phyloP scores from a whole-genome alignment of 2,113 vertebrate genomes.

The Verasper variegatus region DNA sequence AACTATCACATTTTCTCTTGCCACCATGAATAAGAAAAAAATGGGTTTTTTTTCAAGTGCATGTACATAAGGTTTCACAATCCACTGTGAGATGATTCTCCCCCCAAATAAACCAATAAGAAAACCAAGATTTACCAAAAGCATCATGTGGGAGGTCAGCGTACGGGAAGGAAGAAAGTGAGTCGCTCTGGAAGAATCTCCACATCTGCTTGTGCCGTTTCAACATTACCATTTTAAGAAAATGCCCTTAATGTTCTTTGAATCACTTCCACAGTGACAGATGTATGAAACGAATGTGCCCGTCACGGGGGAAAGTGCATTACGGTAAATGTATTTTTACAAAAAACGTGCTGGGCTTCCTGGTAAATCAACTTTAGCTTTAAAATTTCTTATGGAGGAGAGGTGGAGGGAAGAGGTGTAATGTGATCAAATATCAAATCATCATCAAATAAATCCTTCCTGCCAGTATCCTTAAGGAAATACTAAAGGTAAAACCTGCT shows the following conservation, averaged over 20 bases:
- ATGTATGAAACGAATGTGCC: constrained; percentile 31
- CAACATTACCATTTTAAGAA: neutral
- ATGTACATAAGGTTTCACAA: neutral
- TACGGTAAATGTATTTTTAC: constrained; percentile 28
- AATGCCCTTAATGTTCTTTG: neutral
- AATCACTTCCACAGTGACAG: neutral
- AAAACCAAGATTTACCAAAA: constrained; percentile 11
- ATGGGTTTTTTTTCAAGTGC: neutral
- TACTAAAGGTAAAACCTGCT: constrained; percentile 34
- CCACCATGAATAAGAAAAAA: constrained; percentile 4
- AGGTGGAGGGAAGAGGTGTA: constrained; percentile 35
- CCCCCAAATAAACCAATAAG: constrained; percentile 9
- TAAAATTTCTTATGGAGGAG: constrained; percentile 35
- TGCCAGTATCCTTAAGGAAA: constrained; percentile 40
- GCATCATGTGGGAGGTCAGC: neutral
- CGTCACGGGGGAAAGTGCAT: constrained; percentile 19
- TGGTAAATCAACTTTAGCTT: constrained; percentile 48
- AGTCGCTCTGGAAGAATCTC: neutral
- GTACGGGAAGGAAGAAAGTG: no score
- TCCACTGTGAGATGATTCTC: neutral
- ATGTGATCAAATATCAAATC: constrained; percentile 31
- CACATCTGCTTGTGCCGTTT: neutral
- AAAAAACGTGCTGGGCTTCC: constrained; percentile 13
- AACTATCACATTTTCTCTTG: constrained; percentile 7
- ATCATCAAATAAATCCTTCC: constrained; percentile 43